Base-by-base conservation (phyloP, 2,888 invertebrate species). In the Trichopoda pennipes region DNA sequence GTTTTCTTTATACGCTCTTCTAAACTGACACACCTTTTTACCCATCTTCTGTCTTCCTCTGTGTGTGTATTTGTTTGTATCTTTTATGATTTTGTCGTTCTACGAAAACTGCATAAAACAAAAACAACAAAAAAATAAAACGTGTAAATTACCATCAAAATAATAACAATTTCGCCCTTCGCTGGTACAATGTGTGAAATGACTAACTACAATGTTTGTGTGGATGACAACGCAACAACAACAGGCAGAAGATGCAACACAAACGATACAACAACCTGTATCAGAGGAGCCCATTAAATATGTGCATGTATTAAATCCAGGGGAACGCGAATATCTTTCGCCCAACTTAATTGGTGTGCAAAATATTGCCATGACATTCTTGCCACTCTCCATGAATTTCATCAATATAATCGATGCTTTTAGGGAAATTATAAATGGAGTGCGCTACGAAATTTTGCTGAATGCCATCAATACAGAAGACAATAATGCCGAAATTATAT, bases 361-460 rank as follows among this genome's bases (percentile, higher is more conserved):
- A 76, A 90, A 90, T 77, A 90, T 91, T 56, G 91, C 91, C 55
- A 88, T 89, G 85, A 86, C 89, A 56, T 90, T 89, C 80, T 85
- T 91, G 75, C 91, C 91, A 14, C 86, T 88, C 16, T 87, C 88
- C 51, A 87, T 90, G 85, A 89, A 88, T 75, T 91, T 91, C 76
- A 79, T 90, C 35, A 90, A 90, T 74, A 87, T 91, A 12, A 88
- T 91, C 79, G 90, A 90, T 83, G 91, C 91, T 56, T 90, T 86
- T 73, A 86, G 91, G 10, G 91, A 91, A 86, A 87, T 91, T 78
- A 89, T 90, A 4, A 88, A 90, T 70, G 91, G 91, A 0, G 87
- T 91, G 16, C 88, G 88, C 21, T 91, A 91, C 80, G 90, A 91
- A 81, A 88, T 91, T 49, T 51, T 89, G 3, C 68, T 91, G 16